These are phyloP conservation scores for Psylliodes chrysocephalus DNA, from an alignment of 2,888 invertebrate species.

Conservation along the genomic window DNA sequence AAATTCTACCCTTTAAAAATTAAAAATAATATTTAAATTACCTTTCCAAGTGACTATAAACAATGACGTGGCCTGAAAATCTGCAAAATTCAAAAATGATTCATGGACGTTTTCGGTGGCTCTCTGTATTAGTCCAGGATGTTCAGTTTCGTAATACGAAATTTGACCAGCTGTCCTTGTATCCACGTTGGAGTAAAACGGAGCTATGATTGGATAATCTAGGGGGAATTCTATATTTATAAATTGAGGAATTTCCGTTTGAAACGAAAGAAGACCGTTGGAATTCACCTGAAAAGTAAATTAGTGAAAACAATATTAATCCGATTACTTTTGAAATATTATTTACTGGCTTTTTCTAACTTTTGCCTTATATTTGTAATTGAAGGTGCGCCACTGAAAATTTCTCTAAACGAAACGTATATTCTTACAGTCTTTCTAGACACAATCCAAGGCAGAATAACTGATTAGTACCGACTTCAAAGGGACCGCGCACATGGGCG, in stretches of 20 bases:
- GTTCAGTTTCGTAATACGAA: slow-evolving; percentile 76
- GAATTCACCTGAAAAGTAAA: slow-evolving; percentile 79
- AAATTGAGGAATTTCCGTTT: slow-evolving; percentile 87
- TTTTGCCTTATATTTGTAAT: no score
- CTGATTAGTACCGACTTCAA: no score
- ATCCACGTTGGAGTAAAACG: slow-evolving; percentile 92
- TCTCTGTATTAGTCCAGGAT: slow-evolving; percentile 70
- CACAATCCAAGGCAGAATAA: no score
- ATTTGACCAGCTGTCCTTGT: slow-evolving; percentile 78
- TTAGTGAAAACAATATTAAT: background rate
- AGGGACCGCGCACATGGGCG: no score
- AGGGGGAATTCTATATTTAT: slow-evolving; percentile 90
- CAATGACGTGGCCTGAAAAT: slow-evolving; percentile 81
- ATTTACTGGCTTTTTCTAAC: no score
- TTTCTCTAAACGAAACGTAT: no score
- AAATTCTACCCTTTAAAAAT: no score
- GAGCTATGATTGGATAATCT: slow-evolving; percentile 89
- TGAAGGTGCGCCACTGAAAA: no score
- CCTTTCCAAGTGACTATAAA: slow-evolving; percentile 90
- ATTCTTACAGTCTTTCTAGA: no score
- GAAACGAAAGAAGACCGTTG: slow-evolving; percentile 89
- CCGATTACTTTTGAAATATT: background rate
- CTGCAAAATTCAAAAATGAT: slow-evolving; percentile 76
- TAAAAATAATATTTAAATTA: no score
- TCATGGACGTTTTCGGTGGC: slow-evolving; percentile 78